Base-by-base conservation (phyloP, 2,888 invertebrate species). In the Archips xylosteana region DNA sequence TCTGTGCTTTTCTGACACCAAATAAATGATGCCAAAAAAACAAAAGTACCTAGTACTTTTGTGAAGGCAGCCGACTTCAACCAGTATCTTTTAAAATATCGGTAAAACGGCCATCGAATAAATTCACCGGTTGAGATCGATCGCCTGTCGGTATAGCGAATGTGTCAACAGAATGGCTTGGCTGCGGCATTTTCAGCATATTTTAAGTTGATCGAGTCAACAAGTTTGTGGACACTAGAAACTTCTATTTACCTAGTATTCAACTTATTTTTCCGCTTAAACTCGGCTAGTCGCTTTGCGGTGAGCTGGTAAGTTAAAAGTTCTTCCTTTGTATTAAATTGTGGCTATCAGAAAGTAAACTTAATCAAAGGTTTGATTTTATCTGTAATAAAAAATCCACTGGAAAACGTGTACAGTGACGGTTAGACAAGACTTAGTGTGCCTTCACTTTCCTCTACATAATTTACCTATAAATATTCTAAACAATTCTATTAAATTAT, bases 151-250 rank as follows among this genome's bases (percentile, higher is more conserved):
- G 47, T 69, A 63, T 49, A 69, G 57, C 54, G 68, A 49, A 62
- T 68, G 9, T 59, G 73, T 68, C 73, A 73, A 73, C 59, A 69
- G 57, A 63, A 69, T 42, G 73, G 64, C 67, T 23, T 32, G 39
- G 67, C 62, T 51, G 47, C 68, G 61, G 45, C 32, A 32, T 63
- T 67, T 54, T 45, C 57, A 4, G 36, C 72, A 39, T 72, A 73
- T 63, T 73, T 68, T 68, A 73, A 72, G 68, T 54, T 54, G 67
- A 67, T 63, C 57, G 62, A 57, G 72, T 68, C 72, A 71, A 65
- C 71, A 49, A 69, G 68, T 63, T 68, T 59, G 63, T 15, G 59
- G 51, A 49, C n/a, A 34, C 23, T 64, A 32, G 59, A 12, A 49
- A 32, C 23, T 57, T 62, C 57, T 72, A 72, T 54, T 62, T 54